These are phyloP conservation scores for Dasyornis broadbenti DNA, from an alignment of 2,113 vertebrate species.

Conservation along the genomic window DNA sequence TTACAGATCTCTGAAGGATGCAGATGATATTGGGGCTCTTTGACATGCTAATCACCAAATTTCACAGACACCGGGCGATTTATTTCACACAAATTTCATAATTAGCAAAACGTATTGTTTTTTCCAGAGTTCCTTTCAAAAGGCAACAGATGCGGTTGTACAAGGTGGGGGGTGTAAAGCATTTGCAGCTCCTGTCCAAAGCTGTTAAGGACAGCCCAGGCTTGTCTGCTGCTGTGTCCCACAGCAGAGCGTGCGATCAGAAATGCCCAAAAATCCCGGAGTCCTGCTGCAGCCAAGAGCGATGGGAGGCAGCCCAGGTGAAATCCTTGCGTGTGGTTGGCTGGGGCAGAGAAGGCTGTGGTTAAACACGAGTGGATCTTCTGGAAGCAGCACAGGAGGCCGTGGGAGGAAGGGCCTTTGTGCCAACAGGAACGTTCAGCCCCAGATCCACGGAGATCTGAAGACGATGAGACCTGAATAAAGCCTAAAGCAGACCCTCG, in stretches of 20 bases:
- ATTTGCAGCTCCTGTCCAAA: background rate
- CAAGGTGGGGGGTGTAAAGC: background rate
- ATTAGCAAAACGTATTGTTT: background rate
- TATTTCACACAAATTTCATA: background rate
- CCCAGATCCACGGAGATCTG: background rate
- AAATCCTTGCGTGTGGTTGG: background rate
- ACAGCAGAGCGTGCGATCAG: background rate
- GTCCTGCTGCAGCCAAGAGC: background rate
- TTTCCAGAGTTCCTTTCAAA: background rate
- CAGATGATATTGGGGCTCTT: conserved; percentile 18
- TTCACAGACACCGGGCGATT: background rate
- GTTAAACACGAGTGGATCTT: background rate
- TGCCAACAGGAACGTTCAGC: background rate
- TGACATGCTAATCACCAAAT: conserved; percentile 39
- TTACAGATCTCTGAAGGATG: conserved; percentile 6
- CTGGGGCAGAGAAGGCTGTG: background rate
- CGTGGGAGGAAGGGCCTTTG: background rate
- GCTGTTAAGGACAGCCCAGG: background rate
- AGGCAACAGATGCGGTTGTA: background rate
- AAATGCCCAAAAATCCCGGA: background rate
- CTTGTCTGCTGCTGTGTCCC: background rate
- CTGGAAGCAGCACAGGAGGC: background rate
- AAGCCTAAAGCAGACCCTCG: background rate
- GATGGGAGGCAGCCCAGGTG: background rate
- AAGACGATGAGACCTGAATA: background rate